Base-by-base conservation (phyloP, 2,113 vertebrate genomes). In the Corvus cornix region DNA sequence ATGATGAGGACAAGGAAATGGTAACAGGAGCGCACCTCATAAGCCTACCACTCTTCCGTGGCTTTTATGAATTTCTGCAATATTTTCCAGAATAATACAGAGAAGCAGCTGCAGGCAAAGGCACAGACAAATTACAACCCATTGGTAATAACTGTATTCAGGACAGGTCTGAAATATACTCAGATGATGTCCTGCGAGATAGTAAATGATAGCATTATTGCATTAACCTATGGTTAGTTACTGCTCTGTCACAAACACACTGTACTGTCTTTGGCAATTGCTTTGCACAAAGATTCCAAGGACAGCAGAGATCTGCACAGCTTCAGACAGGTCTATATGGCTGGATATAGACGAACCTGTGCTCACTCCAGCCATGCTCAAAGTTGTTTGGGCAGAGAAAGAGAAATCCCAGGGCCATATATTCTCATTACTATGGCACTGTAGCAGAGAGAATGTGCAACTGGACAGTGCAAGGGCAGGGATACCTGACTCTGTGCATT, bases 61-160 rank as follows among this genome's bases (percentile, higher is more conserved):
- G 55, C 59, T 93, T 94, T 90, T 81, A 66, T 90, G 62, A 44
- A 68, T 84, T 92, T 93, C 72, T 88, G 27, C 72, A 79, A 12
- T 95, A 62, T 74, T 87, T 94, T 30, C 51, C 81, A 55, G 84
- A 74, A 73, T 70, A 96, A 95, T 52, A 91, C 87, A 80, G 81
- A 94, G 55, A 59, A 94, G 75, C 63, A 77, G 79, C 79, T 93
- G 53, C 87, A 49, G 89, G 73, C 58, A 88, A 83, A 95, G 63
- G 69, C 88, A 56, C 8, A 63, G 79, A 90, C 44, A 84, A 84
- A 92, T 93, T 78, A 35, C n/a, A 81, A 8, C 17, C 41, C 76
- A 18, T 31, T 62, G 83, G 68, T 64, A 86, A 70, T 59, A 81
- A 63, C 79, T 77, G 41, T 74, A 78, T 78, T 58, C 72, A 80